Evolutionary conservation across 2,113 vertebrate genomes (phyloP).

Genomic region (Ptilorrhoa leucosticta): DNA sequence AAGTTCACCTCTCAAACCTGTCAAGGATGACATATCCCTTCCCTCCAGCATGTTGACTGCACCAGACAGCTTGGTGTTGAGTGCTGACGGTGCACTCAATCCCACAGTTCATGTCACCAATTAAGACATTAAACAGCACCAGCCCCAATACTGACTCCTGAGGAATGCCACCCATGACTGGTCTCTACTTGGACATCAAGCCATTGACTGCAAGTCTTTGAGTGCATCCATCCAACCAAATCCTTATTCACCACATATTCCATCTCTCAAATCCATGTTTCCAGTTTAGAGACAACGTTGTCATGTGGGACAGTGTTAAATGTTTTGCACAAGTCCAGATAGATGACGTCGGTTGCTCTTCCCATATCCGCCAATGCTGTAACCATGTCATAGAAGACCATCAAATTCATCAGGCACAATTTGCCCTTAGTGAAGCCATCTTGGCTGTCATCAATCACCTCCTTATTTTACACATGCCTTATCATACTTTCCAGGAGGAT

Average conservation of each 20-base stretch:
- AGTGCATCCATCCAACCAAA: neutral
- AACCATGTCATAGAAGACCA: neutral
- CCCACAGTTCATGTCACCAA: neutral
- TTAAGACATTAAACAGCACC: rapidly evolving
- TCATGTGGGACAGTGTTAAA: neutral
- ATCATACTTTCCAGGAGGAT: neutral
- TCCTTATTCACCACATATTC: no score
- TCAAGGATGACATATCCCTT: neutral
- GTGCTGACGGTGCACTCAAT: neutral
- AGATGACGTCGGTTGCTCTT: neutral
- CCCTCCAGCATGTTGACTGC: neutral
- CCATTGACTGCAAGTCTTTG: neutral
- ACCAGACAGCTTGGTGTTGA: neutral
- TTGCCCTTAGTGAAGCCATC: neutral
- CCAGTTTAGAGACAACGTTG: neutral
- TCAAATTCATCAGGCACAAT: neutral
- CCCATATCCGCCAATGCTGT: neutral
- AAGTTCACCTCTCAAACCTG: neutral
- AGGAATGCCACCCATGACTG: neutral
- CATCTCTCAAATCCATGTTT: neutral
- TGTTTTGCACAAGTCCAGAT: neutral
- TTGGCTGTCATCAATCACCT: neutral
- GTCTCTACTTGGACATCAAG: neutral
- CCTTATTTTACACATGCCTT: neutral
- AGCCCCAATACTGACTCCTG: neutral